Percentiles rank a stretch among this genome's conserved stretches.
These are phyloP conservation scores for Synanthedon andrenaeformis DNA, from an alignment of 2,888 invertebrate species.

Conservation along the genomic window DNA sequence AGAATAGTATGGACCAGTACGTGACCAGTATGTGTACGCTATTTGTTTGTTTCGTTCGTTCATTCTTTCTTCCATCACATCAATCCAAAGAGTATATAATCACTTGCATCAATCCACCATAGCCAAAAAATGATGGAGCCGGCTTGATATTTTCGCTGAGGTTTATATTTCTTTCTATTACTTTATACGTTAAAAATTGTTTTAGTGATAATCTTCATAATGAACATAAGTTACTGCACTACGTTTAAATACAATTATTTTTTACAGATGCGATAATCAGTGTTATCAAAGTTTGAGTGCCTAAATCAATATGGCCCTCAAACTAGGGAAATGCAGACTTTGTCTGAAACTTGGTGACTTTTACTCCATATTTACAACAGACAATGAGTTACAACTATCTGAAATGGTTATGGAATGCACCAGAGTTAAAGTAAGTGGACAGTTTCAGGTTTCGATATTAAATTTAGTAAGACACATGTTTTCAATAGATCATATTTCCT, in stretches of 20 bases:
- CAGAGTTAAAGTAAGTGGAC: conserved; percentile 45
- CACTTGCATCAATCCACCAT: too few species aligned
- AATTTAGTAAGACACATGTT: background rate
- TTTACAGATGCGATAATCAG: conserved; percentile 30
- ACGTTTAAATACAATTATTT: conserved; percentile 1
- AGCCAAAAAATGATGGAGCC: too few species aligned
- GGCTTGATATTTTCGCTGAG: too few species aligned
- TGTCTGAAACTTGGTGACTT: conserved; percentile 68
- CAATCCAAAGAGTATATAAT: too few species aligned
- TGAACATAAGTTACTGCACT: background rate
- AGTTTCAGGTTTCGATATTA: background rate
- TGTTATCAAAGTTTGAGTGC: conserved; percentile 46
- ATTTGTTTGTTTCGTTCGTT: too few species aligned
- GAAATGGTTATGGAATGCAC: conserved; percentile 69
- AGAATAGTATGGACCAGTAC: too few species aligned
- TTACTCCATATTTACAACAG: conserved; percentile 63
- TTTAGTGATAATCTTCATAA: background rate
- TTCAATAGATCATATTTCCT: background rate
- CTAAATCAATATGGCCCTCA: conserved; percentile 67
- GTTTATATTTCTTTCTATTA: too few species aligned
- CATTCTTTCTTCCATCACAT: too few species aligned
- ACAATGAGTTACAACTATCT: conserved; percentile 58
- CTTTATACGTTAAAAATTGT: too few species aligned
- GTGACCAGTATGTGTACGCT: too few species aligned
- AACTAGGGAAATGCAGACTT: conserved; percentile 67